A percentile compares a stretch with the other conserved stretches of the same genome.
These are phyloP conservation scores for Acanthis flammea DNA, from an alignment of 2,797 vertebrate species.

Conservation along the genomic window DNA sequence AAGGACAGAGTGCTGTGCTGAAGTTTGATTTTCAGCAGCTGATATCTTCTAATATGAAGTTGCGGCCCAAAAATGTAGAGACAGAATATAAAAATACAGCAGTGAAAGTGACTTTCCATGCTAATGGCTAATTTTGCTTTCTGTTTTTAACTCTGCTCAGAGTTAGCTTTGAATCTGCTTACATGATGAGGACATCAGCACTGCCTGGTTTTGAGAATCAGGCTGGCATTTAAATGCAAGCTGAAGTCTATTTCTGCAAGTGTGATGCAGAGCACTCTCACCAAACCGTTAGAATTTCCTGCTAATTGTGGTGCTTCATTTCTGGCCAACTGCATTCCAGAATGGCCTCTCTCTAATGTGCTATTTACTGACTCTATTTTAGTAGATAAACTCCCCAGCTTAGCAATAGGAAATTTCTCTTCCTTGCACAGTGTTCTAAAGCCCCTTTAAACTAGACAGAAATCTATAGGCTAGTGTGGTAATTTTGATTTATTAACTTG, in stretches of 20 bases:
- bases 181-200: not conserved
- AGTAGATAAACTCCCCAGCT: not conserved
- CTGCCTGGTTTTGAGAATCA: not conserved
- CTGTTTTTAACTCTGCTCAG: not conserved
- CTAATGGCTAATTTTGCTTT: not conserved
- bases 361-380: not conserved
- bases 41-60: not conserved
- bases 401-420: not conserved
- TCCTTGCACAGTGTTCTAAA: not conserved
- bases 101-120: not conserved
- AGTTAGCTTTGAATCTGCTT: not conserved
- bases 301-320: not conserved
- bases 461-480: not conserved
- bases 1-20: not conserved
- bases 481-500: not conserved
- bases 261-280: not conserved
- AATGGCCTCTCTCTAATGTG: not conserved
- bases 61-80: not conserved
- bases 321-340: not conserved
- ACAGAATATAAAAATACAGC: not conserved
- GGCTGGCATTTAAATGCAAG: not conserved
- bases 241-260: not conserved
- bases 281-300: not conserved
- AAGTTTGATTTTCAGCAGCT: not conserved
- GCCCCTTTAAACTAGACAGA: not conserved